These are phyloP conservation scores for Zootermopsis nevadensis DNA, from an alignment of 2,888 invertebrate genomes.

Conservation along the genomic window DNA sequence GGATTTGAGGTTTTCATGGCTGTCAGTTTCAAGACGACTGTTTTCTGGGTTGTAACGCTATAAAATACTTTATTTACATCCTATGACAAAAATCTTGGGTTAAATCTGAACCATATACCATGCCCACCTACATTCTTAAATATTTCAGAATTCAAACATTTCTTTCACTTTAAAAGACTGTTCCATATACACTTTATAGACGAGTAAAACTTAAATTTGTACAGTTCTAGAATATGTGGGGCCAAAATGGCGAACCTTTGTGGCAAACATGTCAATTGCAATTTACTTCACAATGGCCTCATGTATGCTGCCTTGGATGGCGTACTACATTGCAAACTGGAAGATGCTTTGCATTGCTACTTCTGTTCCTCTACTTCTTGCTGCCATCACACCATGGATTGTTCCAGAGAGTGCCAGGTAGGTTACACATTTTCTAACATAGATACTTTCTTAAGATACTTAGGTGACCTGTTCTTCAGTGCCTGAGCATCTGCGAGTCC, in stretches of 20 bases:
- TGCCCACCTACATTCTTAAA: too few relatives aligned
- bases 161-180: too few relatives aligned
- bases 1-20: too few relatives aligned
- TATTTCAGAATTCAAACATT: too few relatives aligned
- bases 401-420: conserved; percentile 89
- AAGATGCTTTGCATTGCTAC: conserved; percentile 79
- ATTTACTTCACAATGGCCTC: conserved; percentile 87
- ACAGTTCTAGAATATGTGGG: conserved; percentile 89
- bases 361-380: conserved; percentile 79
- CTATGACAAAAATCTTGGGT: too few relatives aligned
- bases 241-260: conserved; percentile 89
- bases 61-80: too few relatives aligned
- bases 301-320: conserved; percentile 85
- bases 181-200: too few relatives aligned
- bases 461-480: too few relatives aligned
- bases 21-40: too few relatives aligned
- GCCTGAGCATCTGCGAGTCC: too few relatives aligned
- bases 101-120: too few relatives aligned
- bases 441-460: not conserved
- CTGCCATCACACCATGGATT: conserved; percentile 78
- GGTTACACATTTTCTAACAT: not conserved
- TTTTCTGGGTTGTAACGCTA: too few relatives aligned
- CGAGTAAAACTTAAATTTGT: conserved; percentile 57
- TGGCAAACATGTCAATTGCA: conserved; percentile 92
- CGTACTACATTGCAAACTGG: conserved; percentile 84